These are phyloP conservation scores for Leptinotarsa texana DNA, from an alignment of 1,140 invertebrate species.

Conservation along the genomic window DNA sequence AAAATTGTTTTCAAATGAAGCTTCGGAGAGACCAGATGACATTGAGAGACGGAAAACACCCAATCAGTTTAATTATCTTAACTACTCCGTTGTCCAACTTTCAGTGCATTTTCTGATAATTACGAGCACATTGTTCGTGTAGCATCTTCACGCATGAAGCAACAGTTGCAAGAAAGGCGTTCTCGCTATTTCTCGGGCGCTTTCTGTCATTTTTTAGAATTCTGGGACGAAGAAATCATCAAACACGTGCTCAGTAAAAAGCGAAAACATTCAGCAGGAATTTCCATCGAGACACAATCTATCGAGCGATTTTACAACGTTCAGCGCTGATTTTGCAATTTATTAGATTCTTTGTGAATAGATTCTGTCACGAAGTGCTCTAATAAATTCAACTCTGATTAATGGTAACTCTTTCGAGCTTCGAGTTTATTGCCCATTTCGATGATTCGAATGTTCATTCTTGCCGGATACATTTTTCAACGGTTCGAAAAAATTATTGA, in stretches of 20 bases:
- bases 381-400: slow-evolving; percentile 3
- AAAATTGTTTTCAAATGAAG: no score
- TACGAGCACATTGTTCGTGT: no score
- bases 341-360: slow-evolving; percentile 8
- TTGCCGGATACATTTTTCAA: slow-evolving; percentile 3
- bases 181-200: no score
- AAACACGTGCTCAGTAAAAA: background rate
- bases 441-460: slow-evolving; percentile 5
- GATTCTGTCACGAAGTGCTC: background rate
- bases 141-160: no score
- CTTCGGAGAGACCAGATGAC: no score
- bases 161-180: no score
- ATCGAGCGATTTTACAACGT: background rate
- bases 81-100: no score
- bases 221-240: background rate
- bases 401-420: slow-evolving; percentile 1
- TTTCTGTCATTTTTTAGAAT: no score
- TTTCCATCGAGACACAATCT: background rate
- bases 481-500: background rate
- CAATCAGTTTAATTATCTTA: no score
- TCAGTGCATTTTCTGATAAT: no score
- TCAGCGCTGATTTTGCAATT: slow-evolving; percentile 2
- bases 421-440: slow-evolving; percentile 3
- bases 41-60: no score
- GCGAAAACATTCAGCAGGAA: background rate